phyloP scores from a whole-genome alignment of 2,113 vertebrate genomes.

The Aviceda subcristata region DNA sequence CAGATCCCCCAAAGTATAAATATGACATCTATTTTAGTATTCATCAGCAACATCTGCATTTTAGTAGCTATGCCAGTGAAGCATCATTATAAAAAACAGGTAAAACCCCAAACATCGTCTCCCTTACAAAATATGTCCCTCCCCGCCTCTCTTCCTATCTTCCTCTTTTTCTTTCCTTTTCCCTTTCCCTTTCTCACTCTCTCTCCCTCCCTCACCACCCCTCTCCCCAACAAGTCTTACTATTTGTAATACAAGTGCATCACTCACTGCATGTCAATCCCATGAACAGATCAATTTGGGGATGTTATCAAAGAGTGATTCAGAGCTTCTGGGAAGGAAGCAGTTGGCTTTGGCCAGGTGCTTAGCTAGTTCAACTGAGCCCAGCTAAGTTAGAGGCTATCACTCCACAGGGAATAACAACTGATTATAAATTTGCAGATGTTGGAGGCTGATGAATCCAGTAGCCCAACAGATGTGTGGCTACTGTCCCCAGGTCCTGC shows the following conservation, averaged over 20 bases:
- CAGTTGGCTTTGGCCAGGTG: not conserved
- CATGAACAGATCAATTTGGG: not conserved
- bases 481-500: not conserved
- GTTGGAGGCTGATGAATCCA: not conserved
- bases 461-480: not conserved
- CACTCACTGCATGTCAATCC: not conserved
- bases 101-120: not conserved
- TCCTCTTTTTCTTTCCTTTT: too few relatives aligned
- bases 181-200: rapidly evolving
- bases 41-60: not conserved
- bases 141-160: not conserved
- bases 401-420: not conserved
- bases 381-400: not conserved
- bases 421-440: not conserved
- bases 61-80: not conserved
- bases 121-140: not conserved
- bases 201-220: rapidly evolving
- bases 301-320: not conserved
- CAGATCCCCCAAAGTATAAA: not conserved
- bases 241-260: not conserved
- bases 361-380: not conserved
- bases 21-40: not conserved
- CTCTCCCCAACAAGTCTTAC: not conserved
- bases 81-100: not conserved
- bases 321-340: not conserved